Base-by-base conservation (phyloP, 2,888 invertebrate species). In the Mimachlamys varia region DNA sequence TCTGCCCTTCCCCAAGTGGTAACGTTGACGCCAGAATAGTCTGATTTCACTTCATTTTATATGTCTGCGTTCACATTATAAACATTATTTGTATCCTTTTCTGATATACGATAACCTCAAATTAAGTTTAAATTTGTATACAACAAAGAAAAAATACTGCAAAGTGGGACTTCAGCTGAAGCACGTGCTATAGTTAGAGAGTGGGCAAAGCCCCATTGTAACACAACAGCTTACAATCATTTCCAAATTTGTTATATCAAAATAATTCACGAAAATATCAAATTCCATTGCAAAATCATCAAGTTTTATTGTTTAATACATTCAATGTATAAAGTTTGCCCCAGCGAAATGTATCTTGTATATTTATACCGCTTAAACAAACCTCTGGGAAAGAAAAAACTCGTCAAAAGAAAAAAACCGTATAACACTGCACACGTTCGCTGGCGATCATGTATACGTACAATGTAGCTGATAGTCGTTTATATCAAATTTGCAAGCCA, bases 401-500 rank as follows among this genome's bases (percentile, higher is more conserved):
- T 19, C 7, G 4, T 22, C 19, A 76, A 10, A 19, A 13, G 76
- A 76, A 76, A 27, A 76, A 76, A 27, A 33, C 62, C 10, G n/a
- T 22, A 76, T 76, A 5, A 0, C 76, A 33, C 76, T 5, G 33
- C 76, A 76, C 76, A 76, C 33, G 76, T 76, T 27, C 7, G 27
- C 76, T 76, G 76, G 12, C 76, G 76, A 76, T 76, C 27, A 76
- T 76, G n/a, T n/a, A n/a, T n/a, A n/a, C n/a, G n/a, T n/a, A n/a
- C n/a, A n/a, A n/a, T n/a, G 13, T 76, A 15, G 76, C 76, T 27
- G 76, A 76, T 76, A 76, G 76, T 76, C 76, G 76, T 76, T 76
- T 76, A 76, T 76, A 76, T 76, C 76, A 76, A 76, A 76, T 76
- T 76, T 76, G 76, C 76, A 76, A 76, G 76, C 76, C 33, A 76